A percentile compares a stretch with the other conserved stretches of the same genome.
These are phyloP conservation scores for Marisa cornuarietis DNA, from an alignment of 1,140 invertebrate species.

Conservation along the genomic window DNA sequence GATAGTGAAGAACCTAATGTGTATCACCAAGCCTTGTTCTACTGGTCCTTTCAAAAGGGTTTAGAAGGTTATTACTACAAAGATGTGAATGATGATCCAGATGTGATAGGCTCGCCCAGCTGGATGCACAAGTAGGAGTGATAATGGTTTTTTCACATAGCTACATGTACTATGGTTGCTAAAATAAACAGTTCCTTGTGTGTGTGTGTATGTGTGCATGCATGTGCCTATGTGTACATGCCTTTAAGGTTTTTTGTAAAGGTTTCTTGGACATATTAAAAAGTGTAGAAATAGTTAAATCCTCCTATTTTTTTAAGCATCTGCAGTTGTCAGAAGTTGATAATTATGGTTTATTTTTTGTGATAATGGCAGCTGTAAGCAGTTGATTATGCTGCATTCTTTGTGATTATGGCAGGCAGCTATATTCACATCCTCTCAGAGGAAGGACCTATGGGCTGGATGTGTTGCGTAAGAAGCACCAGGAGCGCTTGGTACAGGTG, in stretches of 20 bases:
- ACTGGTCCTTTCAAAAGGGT: conserved; percentile 79
- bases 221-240: too few species aligned
- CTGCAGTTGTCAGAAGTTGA: neutral
- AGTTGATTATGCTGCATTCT: neutral
- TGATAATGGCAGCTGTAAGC: conserved; percentile 28
- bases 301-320: neutral
- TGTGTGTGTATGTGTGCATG: too few species aligned
- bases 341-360: neutral
- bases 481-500: conserved; percentile 74
- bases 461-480: conserved; percentile 75
- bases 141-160: neutral
- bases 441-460: conserved; percentile 45
- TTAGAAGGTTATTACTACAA: conserved; percentile 50
- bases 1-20: conserved; percentile 71
- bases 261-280: too few species aligned
- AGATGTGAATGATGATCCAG: conserved; percentile 28
- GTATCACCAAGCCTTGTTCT: conserved; percentile 79
- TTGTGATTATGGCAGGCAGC: conserved; percentile 33
- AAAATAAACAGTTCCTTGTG: too few species aligned
- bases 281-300: neutral
- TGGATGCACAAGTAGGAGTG: conserved; percentile 40
- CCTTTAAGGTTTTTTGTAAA: too few species aligned
- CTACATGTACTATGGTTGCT: too few species aligned
- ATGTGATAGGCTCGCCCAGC: conserved; percentile 36
- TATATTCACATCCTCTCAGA: conserved; percentile 51